Percentiles rank a stretch among this genome's conserved stretches.
Conservation (phyloP, 2,888 invertebrate genomes). For the Exephanes ischioxanthus region DNA sequence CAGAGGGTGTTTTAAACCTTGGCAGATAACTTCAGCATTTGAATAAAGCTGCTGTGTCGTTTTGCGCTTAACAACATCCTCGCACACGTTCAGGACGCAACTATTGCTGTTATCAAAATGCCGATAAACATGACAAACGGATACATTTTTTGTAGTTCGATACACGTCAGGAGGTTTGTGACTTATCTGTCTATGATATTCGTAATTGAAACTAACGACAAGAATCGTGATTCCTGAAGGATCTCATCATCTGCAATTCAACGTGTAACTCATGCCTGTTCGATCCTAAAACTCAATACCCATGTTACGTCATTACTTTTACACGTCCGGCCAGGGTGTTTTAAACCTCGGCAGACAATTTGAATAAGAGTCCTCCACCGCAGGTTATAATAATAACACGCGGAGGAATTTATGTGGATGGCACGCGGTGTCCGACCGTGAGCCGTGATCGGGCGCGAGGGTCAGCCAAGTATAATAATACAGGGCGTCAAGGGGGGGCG, state of each 20-base stretch:
- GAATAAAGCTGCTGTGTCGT: conserved; percentile 68
- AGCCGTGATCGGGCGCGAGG: conserved; percentile 56
- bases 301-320: conserved; percentile 20
- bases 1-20: conserved; percentile 54
- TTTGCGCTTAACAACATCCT: conserved; percentile 81
- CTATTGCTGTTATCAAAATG: neutral
- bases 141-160: neutral
- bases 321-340: conserved; percentile 30
- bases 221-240: neutral
- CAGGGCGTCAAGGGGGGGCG: conserved; percentile 41
- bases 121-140: neutral
- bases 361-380: conserved; percentile 45
- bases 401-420: conserved; percentile 56
- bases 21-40: conserved; percentile 2
- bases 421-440: conserved; percentile 36
- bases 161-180: neutral
- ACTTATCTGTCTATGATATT: neutral
- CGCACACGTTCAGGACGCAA: neutral
- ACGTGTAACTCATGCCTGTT: neutral
- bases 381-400: conserved; percentile 54
- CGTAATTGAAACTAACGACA: neutral
- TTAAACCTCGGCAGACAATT: conserved; percentile 57
- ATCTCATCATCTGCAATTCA: conserved; percentile 22
- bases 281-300: conserved; percentile 1
- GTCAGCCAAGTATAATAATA: conserved; percentile 66